These are phyloP conservation scores for Gallirallus australis DNA, from an alignment of 2,797 vertebrate species.

Conservation along the genomic window DNA sequence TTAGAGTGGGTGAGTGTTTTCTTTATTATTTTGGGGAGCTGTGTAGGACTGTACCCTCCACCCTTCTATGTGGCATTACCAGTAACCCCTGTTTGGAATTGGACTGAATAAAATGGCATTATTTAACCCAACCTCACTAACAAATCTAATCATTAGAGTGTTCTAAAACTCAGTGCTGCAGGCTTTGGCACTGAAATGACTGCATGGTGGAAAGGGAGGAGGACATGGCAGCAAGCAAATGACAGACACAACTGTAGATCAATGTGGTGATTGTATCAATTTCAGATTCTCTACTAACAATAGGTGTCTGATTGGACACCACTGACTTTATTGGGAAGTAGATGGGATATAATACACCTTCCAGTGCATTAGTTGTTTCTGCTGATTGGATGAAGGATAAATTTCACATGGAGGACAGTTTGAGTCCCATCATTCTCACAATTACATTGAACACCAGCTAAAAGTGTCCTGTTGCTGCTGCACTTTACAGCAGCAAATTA, in stretches of 20 bases:
- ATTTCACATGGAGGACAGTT: conserved; percentile 73
- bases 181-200: background rate
- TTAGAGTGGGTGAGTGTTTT: background rate
- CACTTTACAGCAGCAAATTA: conserved; percentile 55
- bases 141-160: conserved; percentile 10
- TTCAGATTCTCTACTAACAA: conserved; percentile 83
- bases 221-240: conserved; percentile 44
- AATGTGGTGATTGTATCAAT: conserved; percentile 83
- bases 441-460: conserved; percentile 67
- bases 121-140: conserved; percentile 13
- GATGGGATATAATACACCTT: conserved; percentile 76
- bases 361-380: conserved; percentile 78
- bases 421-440: conserved; percentile 73
- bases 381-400: conserved; percentile 80
- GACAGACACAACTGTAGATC: conserved; percentile 78
- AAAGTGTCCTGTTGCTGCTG: conserved; percentile 71
- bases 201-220: conserved; percentile 10
- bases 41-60: background rate
- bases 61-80: background rate
- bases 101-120: background rate
- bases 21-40: background rate
- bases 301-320: conserved; percentile 82
- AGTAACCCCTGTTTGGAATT: background rate
- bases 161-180: conserved; percentile 23
- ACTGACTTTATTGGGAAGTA: conserved; percentile 80